A percentile compares a stretch with the other conserved stretches of the same genome.
phyloP scores from a whole-genome alignment of 2,797 vertebrate genomes.

The Enteromius argenteus region DNA sequence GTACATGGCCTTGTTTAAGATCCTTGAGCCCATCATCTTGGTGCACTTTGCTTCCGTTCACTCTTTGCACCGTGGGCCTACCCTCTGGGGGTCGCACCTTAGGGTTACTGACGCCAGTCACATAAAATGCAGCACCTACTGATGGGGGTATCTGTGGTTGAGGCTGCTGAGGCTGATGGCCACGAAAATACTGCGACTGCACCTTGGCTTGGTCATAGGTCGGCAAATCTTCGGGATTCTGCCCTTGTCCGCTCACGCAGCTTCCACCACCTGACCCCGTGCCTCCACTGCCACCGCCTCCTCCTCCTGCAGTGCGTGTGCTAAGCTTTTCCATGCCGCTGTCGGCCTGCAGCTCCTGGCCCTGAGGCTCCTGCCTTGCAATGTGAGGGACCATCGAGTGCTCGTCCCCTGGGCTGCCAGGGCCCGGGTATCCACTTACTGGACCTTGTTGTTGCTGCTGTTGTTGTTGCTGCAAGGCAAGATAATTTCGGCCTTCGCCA shows the following conservation, averaged over 20 bases:
- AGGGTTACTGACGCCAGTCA: constrained; percentile 84
- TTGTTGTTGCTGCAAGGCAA: constrained; percentile 83
- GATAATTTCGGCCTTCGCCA: constrained; percentile 91
- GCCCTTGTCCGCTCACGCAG: constrained; percentile 73
- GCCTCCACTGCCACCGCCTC: constrained; percentile 82
- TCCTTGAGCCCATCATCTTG: constrained; percentile 97
- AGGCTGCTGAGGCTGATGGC: constrained; percentile 72
- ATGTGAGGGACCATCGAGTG: constrained; percentile 88
- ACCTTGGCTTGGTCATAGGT: constrained; percentile 99
- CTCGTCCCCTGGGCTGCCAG: constrained; percentile 83
- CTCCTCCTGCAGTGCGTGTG: constrained; percentile 72
- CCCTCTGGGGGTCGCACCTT: constrained; percentile 84
- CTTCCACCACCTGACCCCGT: constrained; percentile 81
- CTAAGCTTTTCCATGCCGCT: constrained; percentile 94
- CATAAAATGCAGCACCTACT: constrained; percentile 91
- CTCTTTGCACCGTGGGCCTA: constrained; percentile 89
- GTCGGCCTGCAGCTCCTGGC: constrained; percentile 96
- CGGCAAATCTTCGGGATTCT: constrained; percentile 91
- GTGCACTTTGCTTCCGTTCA: constrained; percentile 90
- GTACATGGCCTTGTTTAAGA: constrained; percentile 96
- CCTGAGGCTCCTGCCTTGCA: constrained; percentile 98
- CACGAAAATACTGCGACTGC: constrained; percentile 95
- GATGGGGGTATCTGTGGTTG: constrained; percentile 74
- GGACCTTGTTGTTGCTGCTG: constrained; percentile 65
- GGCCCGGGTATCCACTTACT: constrained; percentile 70